Evolutionary conservation across 2,797 vertebrate species (phyloP).

Genomic region (Hafferia zeledoni): DNA sequence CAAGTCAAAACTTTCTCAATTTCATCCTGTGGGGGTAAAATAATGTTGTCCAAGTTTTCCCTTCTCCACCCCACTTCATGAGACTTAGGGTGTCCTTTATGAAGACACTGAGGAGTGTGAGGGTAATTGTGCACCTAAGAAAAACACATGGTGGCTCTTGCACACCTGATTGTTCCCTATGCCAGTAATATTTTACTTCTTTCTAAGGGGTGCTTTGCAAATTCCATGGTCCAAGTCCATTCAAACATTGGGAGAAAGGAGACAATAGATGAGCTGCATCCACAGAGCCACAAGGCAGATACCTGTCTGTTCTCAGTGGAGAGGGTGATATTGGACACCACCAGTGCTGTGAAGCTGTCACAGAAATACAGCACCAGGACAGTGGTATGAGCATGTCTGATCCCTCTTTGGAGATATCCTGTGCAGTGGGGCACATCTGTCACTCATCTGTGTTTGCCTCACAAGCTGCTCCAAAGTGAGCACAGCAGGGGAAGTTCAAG

Average conservation of each 20-base stretch:
- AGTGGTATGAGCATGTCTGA: rapidly evolving
- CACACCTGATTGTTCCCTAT: background rate
- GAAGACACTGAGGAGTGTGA: background rate
- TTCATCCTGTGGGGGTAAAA: background rate
- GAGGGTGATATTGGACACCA: background rate
- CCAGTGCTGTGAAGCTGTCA: background rate
- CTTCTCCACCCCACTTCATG: background rate
- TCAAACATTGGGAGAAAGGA: background rate
- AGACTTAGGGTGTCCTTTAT: background rate
- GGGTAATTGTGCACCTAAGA: background rate
- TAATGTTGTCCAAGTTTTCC: background rate
- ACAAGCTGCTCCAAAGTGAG: background rate
- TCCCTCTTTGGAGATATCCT: background rate
- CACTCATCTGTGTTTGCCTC: background rate
- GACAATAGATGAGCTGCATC: background rate
- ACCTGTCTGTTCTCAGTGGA: background rate
- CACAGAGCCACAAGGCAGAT: background rate
- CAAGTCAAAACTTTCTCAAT: background rate
- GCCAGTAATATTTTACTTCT: background rate
- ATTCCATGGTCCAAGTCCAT: background rate
- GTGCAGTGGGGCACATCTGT: background rate
- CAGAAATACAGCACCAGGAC: background rate
- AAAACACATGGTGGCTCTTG: background rate
- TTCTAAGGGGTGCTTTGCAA: background rate
- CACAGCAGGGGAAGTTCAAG: background rate